phyloP scores from a whole-genome alignment of 1,140 invertebrate species.

The Drosophila ercepeae region DNA sequence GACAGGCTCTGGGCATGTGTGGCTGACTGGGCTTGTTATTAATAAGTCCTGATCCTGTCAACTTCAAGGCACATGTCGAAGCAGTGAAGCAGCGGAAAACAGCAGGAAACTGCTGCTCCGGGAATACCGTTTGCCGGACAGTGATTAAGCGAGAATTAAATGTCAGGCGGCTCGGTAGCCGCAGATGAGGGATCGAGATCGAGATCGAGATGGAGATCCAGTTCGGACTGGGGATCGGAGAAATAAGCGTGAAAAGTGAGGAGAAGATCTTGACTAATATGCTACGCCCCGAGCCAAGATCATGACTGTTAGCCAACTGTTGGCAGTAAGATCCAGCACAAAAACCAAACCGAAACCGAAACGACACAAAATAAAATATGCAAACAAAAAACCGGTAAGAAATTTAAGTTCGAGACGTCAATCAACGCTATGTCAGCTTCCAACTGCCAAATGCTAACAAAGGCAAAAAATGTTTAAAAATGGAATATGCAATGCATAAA shows the following conservation, averaged over 20 bases:
- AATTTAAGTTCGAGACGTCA: conserved; percentile 65
- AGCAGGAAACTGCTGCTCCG: conserved; percentile 38
- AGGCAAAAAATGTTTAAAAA: conserved; percentile 62
- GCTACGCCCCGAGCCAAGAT: conserved; percentile 47
- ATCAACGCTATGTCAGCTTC: conserved; percentile 76
- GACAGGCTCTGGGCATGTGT: conserved; percentile 55
- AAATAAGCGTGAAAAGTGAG: conserved; percentile 64
- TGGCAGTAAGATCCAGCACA: conserved; percentile 7
- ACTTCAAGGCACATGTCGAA: conserved; percentile 54
- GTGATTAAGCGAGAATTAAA: conserved; percentile 83
- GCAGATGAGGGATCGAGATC: conserved; percentile 44
- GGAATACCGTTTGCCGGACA: conserved; percentile 72
- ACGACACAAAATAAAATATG: conserved; percentile 47
- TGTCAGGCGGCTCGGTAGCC: conserved; percentile 56
- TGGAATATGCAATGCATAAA: conserved; percentile 62
- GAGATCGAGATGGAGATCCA: neutral
- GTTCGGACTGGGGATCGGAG: conserved; percentile 20
- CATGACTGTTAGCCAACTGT: conserved; percentile 47
- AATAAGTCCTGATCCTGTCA: conserved; percentile 73
- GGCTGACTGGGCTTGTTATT: conserved; percentile 49
- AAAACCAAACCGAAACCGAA: conserved; percentile 1
- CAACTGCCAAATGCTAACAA: conserved; percentile 73
- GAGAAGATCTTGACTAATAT: conserved; percentile 70
- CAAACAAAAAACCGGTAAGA: conserved; percentile 2
- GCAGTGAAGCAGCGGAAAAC: conserved; percentile 24